Percentiles rank a stretch among this genome's conserved stretches.
phyloP scores from a whole-genome alignment of 2,113 vertebrate species.

The Scophthalmus maximus region DNA sequence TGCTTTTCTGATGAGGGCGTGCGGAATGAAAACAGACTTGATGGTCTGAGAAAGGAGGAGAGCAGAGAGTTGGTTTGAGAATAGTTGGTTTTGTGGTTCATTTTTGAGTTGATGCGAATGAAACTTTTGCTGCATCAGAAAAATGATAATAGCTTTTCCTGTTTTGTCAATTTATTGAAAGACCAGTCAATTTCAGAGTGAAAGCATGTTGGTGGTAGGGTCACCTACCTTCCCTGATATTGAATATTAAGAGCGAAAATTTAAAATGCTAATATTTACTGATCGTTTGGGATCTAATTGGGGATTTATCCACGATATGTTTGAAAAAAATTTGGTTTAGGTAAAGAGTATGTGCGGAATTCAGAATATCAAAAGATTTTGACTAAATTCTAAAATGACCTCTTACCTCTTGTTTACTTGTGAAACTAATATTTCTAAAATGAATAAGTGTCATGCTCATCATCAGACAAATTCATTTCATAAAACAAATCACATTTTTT shows the following conservation, averaged over 20 bases:
- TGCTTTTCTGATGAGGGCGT: slow-evolving; percentile 25
- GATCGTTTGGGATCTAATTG: background rate
- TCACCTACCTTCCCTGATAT: background rate
- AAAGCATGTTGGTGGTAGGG: background rate
- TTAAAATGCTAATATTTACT: background rate
- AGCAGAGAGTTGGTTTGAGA: background rate
- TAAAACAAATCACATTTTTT: no score
- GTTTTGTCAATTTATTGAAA: background rate
- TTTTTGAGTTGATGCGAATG: no score
- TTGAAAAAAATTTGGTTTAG: background rate
- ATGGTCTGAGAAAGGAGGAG: slow-evolving; percentile 8
- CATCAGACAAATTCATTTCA: no score
- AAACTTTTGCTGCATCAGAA: background rate
- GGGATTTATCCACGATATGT: background rate
- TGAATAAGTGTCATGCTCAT: no score
- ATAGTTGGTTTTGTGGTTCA: slow-evolving; percentile 8
- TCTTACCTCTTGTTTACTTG: no score
- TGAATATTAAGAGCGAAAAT: background rate
- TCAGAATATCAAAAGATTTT: no score
- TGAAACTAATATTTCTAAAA: no score
- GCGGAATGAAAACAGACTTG: slow-evolving; percentile 24
- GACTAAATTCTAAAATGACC: no score
- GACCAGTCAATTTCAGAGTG: background rate
- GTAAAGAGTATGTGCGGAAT: no score
- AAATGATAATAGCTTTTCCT: background rate